phyloP scores from a whole-genome alignment of 1,140 invertebrate genomes.

The Neuroterus valhalla region DNA sequence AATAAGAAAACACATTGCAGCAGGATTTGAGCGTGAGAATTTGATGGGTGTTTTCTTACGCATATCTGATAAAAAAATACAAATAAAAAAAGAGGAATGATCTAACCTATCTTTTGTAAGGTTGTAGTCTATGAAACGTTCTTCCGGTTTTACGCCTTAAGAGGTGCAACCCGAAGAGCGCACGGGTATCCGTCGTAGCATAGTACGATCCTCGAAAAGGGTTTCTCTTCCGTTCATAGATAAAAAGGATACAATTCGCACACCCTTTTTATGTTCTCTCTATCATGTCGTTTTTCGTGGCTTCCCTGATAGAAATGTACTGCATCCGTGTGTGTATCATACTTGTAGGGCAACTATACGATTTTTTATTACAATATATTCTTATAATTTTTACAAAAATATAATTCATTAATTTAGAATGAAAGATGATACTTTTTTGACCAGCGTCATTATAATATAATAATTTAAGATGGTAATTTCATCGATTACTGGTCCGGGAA shows the following conservation, averaged over 20 bases:
- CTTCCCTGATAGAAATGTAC: not conserved
- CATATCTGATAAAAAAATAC: not conserved
- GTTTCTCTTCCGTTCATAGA: slow-evolving; percentile 3
- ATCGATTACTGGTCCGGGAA: too few relatives aligned
- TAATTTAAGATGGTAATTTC: too few relatives aligned
- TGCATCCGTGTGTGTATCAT: too few relatives aligned
- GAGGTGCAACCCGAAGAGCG: slow-evolving; percentile 46
- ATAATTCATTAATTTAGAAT: too few relatives aligned
- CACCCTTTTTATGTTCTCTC: slow-evolving; percentile 15
- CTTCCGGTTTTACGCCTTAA: slow-evolving; percentile 44
- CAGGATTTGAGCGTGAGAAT: too few relatives aligned
- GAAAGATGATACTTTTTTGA: too few relatives aligned
- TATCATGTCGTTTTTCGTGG: not conserved
- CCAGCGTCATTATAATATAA: too few relatives aligned
- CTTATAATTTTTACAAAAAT: too few relatives aligned
- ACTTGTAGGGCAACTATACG: too few relatives aligned
- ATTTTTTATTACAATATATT: too few relatives aligned
- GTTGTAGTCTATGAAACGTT: slow-evolving; percentile 7
- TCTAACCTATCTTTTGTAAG: not conserved
- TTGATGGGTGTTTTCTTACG: too few relatives aligned
- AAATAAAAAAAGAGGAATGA: not conserved
- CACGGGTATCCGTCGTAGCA: slow-evolving; percentile 29
- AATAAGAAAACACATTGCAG: too few relatives aligned
- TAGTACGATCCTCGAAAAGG: slow-evolving; percentile 23
- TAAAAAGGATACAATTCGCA: slow-evolving; percentile 11